phyloP scores from a whole-genome alignment of 2,113 vertebrate species.

The Indicator maculatus region DNA sequence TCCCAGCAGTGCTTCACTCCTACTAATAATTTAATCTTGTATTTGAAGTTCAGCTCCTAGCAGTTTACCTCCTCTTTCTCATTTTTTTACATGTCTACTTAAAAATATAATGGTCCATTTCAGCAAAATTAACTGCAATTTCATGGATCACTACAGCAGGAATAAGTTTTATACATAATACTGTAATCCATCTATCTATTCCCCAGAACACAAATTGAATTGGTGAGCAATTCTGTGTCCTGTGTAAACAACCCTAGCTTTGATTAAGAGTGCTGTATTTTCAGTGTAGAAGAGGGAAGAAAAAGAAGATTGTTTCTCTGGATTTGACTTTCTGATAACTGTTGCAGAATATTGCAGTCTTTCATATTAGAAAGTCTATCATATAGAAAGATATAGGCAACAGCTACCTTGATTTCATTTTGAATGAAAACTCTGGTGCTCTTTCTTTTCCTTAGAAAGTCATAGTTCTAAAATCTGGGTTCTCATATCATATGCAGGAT shows the following conservation, averaged over 20 bases:
- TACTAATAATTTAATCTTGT: slow-evolving; percentile 52
- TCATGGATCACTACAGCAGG: slow-evolving; percentile 49
- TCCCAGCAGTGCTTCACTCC: slow-evolving; percentile 37
- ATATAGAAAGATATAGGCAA: neutral
- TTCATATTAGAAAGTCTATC: neutral
- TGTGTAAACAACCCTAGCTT: slow-evolving; percentile 2
- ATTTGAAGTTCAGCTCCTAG: slow-evolving; percentile 40
- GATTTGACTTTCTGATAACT: neutral
- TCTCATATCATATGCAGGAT: neutral
- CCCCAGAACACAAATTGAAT: slow-evolving; percentile 25
- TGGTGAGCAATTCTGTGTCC: slow-evolving; percentile 26
- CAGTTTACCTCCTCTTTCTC: slow-evolving; percentile 29
- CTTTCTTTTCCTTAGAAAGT: neutral
- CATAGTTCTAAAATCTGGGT: neutral
- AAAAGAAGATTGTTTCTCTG: neutral
- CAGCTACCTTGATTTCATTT: neutral
- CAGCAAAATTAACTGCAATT: slow-evolving; percentile 68
- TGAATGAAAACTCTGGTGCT: neutral
- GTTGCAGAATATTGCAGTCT: neutral
- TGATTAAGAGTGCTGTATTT: neutral
- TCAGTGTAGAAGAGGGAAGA: neutral
- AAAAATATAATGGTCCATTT: slow-evolving; percentile 54
- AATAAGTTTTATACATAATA: slow-evolving; percentile 47
- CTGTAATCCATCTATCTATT: slow-evolving; percentile 36
- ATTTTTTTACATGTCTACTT: slow-evolving; percentile 43